Conservation (phyloP, 2,113 vertebrate genomes). For the Corythoichthys haematopterus region DNA sequence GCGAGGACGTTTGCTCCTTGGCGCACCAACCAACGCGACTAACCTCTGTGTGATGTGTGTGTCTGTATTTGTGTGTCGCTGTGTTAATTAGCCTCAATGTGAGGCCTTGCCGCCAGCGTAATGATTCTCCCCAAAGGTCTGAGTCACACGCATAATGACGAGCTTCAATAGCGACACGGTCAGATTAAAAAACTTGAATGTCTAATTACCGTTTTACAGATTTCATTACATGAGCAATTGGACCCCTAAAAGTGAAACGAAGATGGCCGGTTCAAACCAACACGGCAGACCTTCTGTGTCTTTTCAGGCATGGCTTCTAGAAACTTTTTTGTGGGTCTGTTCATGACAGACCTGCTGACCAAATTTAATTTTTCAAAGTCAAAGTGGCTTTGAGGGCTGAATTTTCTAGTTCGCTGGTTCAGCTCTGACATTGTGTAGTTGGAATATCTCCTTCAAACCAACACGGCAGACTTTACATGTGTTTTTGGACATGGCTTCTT, state of each 20-base stretch:
- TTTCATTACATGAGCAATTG: neutral
- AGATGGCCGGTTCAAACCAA: neutral
- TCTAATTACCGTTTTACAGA: neutral
- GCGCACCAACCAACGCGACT: slow-evolving; percentile 22
- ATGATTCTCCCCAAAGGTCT: slow-evolving; percentile 45
- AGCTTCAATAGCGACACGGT: neutral
- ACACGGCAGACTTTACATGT: too few relatives aligned
- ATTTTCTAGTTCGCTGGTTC: neutral
- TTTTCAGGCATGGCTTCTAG: neutral
- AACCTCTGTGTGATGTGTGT: slow-evolving; percentile 19
- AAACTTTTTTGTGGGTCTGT: neutral
- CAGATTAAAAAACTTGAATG: neutral
- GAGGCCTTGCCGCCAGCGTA: slow-evolving; percentile 39
- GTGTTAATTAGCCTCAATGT: slow-evolving; percentile 41
- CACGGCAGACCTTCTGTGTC: neutral
- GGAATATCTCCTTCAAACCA: too few relatives aligned
- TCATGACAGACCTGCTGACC: neutral
- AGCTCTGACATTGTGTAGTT: too few relatives aligned
- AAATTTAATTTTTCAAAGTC: neutral
- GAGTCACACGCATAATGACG: slow-evolving; percentile 26
- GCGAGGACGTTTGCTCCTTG: slow-evolving; percentile 40
- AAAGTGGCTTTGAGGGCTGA: neutral
- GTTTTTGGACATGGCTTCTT: too few relatives aligned
- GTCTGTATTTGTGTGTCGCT: slow-evolving; percentile 5
- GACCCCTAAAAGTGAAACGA: neutral